Conservation (phyloP, 2,113 vertebrate genomes). For the Notiomystis cincta region DNA sequence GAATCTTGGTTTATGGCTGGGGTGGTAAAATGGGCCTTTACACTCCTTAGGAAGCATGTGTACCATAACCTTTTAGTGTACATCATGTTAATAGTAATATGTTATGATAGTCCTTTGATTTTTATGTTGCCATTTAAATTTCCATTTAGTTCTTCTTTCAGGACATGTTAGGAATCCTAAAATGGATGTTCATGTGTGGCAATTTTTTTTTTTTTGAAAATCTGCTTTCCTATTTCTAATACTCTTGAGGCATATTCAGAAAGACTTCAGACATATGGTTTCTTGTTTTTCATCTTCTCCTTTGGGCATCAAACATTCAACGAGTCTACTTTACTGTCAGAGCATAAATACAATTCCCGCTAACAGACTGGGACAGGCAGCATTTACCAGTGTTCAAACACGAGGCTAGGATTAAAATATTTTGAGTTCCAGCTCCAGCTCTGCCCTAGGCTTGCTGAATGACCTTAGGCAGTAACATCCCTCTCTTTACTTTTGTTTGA, state of each 20-base stretch:
- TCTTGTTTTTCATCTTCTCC: slow-evolving; percentile 39
- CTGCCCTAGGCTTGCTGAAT: not conserved
- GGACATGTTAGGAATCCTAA: not conserved
- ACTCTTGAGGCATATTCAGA: slow-evolving; percentile 36
- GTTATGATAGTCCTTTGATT: not conserved
- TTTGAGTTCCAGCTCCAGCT: not conserved
- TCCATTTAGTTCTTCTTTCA: not conserved
- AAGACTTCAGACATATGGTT: slow-evolving; percentile 40
- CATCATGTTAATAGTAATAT: not conserved
- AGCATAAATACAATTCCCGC: not conserved
- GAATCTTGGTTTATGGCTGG: not conserved
- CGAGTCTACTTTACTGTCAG: slow-evolving; percentile 22
- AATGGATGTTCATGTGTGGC: not conserved
- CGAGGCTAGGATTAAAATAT: not conserved
- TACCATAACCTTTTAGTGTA: not conserved
- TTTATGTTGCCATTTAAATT: not conserved
- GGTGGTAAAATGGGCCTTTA: not conserved
- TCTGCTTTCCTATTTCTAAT: not conserved
- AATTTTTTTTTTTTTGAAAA: not conserved
- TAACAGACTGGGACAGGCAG: slow-evolving; percentile 46
- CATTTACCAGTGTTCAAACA: slow-evolving; percentile 19
- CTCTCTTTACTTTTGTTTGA: not conserved
- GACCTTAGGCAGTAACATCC: not conserved
- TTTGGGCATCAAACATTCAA: slow-evolving; percentile 29
- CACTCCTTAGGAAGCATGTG: not conserved